phyloP scores from a whole-genome alignment of 1,140 invertebrate genomes.

The Ceratina calcarata region DNA sequence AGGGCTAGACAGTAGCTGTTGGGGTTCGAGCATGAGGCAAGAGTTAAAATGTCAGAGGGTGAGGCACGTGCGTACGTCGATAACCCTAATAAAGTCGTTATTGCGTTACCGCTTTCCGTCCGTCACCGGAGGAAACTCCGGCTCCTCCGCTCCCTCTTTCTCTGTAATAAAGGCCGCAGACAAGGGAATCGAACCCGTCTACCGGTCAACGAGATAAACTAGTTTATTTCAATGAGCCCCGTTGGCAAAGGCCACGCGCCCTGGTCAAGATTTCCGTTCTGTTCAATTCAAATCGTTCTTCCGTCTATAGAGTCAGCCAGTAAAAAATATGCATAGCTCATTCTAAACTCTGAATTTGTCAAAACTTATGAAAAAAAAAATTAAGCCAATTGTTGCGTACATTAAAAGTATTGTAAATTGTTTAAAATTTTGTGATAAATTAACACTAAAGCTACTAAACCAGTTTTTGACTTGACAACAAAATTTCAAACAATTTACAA shows the following conservation, averaged over 20 bases:
- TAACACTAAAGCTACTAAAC: too few species aligned
- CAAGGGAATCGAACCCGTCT: too few species aligned
- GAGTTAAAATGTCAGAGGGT: conserved; percentile 66
- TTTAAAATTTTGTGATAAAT: too few species aligned
- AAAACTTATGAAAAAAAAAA: too few species aligned
- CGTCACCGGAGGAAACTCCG: conserved; percentile 7
- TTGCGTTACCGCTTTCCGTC: conserved; percentile 41
- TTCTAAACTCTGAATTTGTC: too few species aligned
- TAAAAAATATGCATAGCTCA: too few species aligned
- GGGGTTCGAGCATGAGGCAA: conserved; percentile 45
- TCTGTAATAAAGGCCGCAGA: not conserved
- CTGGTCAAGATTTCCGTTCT: too few species aligned
- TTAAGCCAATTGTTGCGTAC: too few species aligned
- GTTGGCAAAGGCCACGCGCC: not conserved
- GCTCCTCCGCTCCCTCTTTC: not conserved
- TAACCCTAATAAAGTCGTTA: conserved; percentile 66
- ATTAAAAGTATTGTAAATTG: too few species aligned
- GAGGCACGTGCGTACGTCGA: conserved; percentile 56
- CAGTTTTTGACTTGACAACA: too few species aligned
- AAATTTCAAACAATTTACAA: too few species aligned
- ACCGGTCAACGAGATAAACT: conserved; percentile 33
- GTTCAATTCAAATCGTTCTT: conserved; percentile 16
- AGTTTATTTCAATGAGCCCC: conserved; percentile 33
- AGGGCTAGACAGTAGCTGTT: not conserved
- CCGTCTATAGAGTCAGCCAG: too few species aligned